phyloP scores from a whole-genome alignment of 30 jellyfish, hydroid and myxozoan species.

The Hydra vulgaris region DNA sequence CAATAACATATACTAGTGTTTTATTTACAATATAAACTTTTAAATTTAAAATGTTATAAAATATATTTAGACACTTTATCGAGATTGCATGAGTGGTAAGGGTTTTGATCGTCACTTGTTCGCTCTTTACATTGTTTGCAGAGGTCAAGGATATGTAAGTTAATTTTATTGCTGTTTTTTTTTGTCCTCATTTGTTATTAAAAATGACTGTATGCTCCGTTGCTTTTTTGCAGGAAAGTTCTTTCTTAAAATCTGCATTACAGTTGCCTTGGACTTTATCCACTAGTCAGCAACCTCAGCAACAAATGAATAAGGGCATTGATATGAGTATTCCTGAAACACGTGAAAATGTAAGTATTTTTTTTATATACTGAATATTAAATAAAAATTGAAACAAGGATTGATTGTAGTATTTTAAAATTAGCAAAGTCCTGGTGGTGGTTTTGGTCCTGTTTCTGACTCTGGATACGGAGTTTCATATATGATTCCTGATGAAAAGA shows the following conservation, averaged over 20 bases:
- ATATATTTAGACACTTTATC: slow-evolving; percentile 40
- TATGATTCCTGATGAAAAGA: slow-evolving; percentile 87
- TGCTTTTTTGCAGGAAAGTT: slow-evolving; percentile 76
- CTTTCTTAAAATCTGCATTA: slow-evolving; percentile 71
- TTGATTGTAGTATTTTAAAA: background rate
- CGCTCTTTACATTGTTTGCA: slow-evolving; percentile 73
- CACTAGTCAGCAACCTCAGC: slow-evolving; percentile 98
- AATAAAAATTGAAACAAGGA: background rate
- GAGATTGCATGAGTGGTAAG: slow-evolving; percentile 89
- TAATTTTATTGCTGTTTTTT: background rate
- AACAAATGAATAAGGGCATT: slow-evolving; percentile 88
- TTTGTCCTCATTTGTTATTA: background rate
- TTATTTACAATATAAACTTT: too few species aligned
- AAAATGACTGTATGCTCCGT: background rate
- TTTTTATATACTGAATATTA: background rate
- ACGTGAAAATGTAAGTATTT: slow-evolving; percentile 62
- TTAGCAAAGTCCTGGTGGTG: slow-evolving; percentile 96
- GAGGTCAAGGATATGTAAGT: slow-evolving; percentile 93
- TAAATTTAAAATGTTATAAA: too few species aligned
- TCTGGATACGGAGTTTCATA: slow-evolving; percentile 93
- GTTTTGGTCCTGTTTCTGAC: slow-evolving; percentile 95
- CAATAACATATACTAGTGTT: too few species aligned
- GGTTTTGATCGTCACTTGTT: slow-evolving; percentile 86
- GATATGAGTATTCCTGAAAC: slow-evolving; percentile 90
- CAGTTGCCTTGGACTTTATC: slow-evolving; percentile 93